Conservation (phyloP, 2,888 invertebrate genomes). For the Cetonia aurata region DNA sequence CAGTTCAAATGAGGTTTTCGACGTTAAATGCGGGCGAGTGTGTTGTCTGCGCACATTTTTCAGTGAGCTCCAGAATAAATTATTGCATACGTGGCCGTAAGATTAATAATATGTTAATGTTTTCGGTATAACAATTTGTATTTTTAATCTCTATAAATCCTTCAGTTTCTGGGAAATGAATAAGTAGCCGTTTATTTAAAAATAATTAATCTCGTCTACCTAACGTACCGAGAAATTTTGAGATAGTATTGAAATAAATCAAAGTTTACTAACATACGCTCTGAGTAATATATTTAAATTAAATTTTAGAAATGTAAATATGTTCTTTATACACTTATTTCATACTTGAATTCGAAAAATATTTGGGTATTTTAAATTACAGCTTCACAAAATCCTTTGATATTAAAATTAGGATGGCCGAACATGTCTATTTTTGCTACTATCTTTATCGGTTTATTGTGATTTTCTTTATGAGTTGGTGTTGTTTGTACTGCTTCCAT, state of each 20-base stretch:
- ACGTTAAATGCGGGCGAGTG: constrained; percentile 11
- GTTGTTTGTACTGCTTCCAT: no score
- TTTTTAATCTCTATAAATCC: constrained; percentile 47
- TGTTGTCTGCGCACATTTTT: constrained; percentile 25
- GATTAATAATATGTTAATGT: constrained; percentile 48
- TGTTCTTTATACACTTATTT: no score
- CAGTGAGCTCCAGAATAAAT: constrained; percentile 31
- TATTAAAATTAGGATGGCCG: no score
- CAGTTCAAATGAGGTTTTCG: constrained; percentile 21
- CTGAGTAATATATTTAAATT: no score
- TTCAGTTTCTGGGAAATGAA: constrained; percentile 46
- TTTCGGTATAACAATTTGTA: constrained; percentile 46
- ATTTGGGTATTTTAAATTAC: no score
- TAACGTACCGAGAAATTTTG: background rate
- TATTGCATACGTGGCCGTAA: constrained; percentile 38
- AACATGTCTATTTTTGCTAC: no score
- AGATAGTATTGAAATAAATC: background rate
- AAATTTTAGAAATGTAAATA: no score
- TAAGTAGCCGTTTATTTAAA: constrained; percentile 46
- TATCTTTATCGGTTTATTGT: no score
- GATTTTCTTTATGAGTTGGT: no score
- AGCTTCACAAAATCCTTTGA: no score
- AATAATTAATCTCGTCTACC: constrained; percentile 43
- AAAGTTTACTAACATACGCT: no score
- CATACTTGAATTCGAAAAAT: no score